Evolutionary conservation across 1,140 invertebrate genomes (phyloP), one percentile per base, ranked within the genome.

Genomic region (Leptinotarsa lineolata): DNA sequence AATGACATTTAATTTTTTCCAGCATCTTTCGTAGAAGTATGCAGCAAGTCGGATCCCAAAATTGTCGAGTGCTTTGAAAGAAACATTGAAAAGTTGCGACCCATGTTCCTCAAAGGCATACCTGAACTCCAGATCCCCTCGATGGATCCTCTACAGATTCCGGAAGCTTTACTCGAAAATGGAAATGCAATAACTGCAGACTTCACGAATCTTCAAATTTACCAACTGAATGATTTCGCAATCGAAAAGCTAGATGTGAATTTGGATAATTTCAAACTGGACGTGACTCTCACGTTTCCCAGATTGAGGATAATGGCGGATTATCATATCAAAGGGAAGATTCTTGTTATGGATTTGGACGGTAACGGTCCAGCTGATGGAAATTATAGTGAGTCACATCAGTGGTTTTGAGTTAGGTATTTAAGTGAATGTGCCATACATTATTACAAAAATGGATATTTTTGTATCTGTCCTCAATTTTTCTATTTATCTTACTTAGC

Each of bases 11-110:
- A n/a, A n/a, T 39, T 11, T 11, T 72, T 87, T 86, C 18, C 83
- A 89, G 88, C 88, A 4, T 78, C 84, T 16, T 89, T 86, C 80
- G 85, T 89, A 3, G 82, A 83, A 67, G 81, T 84, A 21, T 89
- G 88, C 79, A 73, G 84, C 15, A 81, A 83, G 16, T 85, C 85
- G 22, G 86, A 88, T 74, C 86, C 86, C 0, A 79, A 86, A 0
- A 77, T 88, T 8, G 74, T 79, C 13, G 77, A 82, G 22, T 89
- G 88, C 74, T 73, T 89, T 2, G 82, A 80, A 64, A 78, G 84
- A 69, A 82, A 86, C 72, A 85, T 87, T 20, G 81, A 84, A 22
- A 77, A 76, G 0, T 81, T 85, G 60, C 81, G 86, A 18, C 85
- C 86, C 2, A 46, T 80, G 45, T 84, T 89, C 68, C 82, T 84